These are phyloP conservation scores for Macrotis lagotis DNA, from an alignment of 2,113 vertebrate genomes.

Conservation along the genomic window DNA sequence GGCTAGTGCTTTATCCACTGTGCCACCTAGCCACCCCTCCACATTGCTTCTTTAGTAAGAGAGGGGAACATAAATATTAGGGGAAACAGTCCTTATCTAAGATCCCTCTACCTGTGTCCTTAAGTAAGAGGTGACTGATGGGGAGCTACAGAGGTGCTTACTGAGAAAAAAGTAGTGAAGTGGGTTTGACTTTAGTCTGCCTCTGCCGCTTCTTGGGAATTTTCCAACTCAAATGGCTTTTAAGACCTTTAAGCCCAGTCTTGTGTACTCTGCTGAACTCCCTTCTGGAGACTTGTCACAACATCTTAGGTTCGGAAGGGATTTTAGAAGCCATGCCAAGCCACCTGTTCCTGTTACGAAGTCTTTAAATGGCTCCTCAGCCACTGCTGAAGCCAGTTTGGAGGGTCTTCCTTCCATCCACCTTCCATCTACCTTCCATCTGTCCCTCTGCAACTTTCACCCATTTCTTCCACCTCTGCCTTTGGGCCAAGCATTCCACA, in stretches of 20 bases:
- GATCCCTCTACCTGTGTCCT: no score
- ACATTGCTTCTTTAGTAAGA: neutral
- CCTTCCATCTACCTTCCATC: neutral
- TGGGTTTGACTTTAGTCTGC: neutral
- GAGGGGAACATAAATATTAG: neutral
- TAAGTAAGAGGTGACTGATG: neutral
- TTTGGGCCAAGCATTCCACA: neutral
- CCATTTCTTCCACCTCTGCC: neutral
- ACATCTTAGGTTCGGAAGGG: neutral
- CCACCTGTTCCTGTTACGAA: neutral
- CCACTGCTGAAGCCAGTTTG: neutral
- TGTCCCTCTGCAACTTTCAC: neutral
- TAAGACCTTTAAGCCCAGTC: no score
- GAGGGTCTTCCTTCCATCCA: neutral
- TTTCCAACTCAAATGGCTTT: no score
- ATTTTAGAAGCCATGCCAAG: neutral
- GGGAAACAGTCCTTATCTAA: neutral
- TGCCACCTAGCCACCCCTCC: no score
- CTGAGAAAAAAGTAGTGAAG: neutral
- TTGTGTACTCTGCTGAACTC: neutral
- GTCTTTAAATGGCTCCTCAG: no score
- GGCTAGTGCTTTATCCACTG: no score
- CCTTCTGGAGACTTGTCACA: neutral
- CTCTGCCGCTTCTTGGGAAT: neutral
- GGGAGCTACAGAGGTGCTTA: no score